Evolutionary conservation across 2,113 vertebrate species (phyloP).

Genomic region (Lycocorax pyrrhopterus): DNA sequence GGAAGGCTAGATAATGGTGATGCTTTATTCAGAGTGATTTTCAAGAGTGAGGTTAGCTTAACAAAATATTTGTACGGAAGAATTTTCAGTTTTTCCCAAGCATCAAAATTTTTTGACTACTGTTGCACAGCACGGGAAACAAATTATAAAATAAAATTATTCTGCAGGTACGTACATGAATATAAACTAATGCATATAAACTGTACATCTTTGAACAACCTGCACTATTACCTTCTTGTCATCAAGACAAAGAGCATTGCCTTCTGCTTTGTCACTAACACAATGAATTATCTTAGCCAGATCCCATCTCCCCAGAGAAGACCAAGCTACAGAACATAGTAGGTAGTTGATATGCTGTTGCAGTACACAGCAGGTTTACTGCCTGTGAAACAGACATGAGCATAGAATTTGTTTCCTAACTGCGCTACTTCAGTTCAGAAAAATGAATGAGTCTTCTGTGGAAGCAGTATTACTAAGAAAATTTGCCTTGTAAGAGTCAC

Average conservation of each 20-base stretch:
- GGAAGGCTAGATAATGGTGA: conserved; percentile 24
- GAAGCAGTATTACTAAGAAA: not conserved
- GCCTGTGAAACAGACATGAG: not conserved
- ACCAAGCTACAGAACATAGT: not conserved
- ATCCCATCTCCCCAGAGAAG: not conserved
- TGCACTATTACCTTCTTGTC: not conserved
- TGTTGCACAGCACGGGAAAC: not conserved
- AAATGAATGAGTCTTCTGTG: not conserved
- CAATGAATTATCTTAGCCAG: not conserved
- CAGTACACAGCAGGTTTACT: not conserved
- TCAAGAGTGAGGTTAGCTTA: conserved; percentile 6
- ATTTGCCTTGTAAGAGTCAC: not conserved
- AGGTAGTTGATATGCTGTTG: not conserved
- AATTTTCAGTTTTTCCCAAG: not conserved
- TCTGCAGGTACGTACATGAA: not conserved
- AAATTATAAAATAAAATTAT: not conserved
- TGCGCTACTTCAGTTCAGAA: not conserved
- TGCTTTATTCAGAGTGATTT: conserved; percentile 44
- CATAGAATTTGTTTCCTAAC: not conserved
- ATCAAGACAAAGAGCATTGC: not conserved
- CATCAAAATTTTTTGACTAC: not conserved
- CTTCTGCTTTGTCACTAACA: not conserved
- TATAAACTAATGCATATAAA: not conserved
- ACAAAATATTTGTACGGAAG: not conserved
- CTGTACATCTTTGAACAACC: not conserved